Percentiles rank a stretch among this genome's conserved stretches.
phyloP scores from a whole-genome alignment of 2,113 vertebrate species.

The Edolisoma coerulescens region DNA sequence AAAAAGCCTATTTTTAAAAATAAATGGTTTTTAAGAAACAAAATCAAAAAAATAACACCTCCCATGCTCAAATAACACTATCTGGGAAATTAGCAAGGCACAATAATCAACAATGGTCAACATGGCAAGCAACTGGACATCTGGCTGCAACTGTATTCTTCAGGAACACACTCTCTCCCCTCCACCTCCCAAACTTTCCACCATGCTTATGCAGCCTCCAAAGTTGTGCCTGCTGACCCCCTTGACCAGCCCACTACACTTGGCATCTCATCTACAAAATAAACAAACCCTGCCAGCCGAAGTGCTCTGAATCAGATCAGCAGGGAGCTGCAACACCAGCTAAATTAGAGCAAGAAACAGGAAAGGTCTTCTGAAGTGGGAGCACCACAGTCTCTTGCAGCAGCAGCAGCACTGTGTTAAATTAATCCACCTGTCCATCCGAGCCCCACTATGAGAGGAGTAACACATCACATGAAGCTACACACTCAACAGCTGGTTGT shows the following conservation, averaged over 20 bases:
- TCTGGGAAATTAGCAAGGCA: neutral
- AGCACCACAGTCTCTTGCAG: neutral
- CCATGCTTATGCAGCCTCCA: neutral
- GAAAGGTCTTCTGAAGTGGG: neutral
- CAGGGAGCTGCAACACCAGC: neutral
- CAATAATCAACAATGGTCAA: fast-evolving
- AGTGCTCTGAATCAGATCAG: neutral
- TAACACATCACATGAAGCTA: fast-evolving
- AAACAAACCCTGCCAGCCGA: neutral
- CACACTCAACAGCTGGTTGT: neutral
- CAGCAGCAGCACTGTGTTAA: neutral
- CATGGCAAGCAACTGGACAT: neutral
- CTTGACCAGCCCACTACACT: neutral
- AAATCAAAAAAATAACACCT: neutral
- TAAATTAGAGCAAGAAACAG: neutral
- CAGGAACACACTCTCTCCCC: neutral
- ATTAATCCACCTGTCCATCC: neutral
- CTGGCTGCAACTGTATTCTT: neutral
- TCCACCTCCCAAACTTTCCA: neutral
- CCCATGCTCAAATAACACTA: neutral
- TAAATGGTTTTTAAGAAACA: neutral
- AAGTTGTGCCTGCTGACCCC: neutral
- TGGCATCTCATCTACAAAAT: neutral
- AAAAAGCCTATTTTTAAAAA: neutral
- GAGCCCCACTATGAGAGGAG: fast-evolving